Evolutionary conservation across 2,888 invertebrate genomes (phyloP).

Genomic region (Rotaria socialis): DNA sequence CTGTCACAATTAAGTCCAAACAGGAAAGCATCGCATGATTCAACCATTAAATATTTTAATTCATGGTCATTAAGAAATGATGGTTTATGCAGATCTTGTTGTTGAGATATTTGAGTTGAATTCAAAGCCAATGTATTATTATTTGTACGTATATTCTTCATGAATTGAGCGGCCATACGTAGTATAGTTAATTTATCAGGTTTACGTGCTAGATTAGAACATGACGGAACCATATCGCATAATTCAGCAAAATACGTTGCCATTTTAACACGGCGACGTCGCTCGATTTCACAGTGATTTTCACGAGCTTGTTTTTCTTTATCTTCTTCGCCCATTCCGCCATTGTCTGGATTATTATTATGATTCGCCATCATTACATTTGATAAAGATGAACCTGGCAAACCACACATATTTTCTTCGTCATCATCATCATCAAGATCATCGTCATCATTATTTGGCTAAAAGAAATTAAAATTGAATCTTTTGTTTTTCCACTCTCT

Average conservation of each 20-base stretch:
- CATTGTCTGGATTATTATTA: background rate
- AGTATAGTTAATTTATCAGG: slow-evolving; percentile 98
- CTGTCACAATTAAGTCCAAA: slow-evolving; percentile 94
- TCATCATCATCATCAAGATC: slow-evolving; percentile 13
- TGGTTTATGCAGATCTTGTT: slow-evolving; percentile 74
- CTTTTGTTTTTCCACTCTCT: too few species aligned
- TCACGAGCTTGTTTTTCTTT: slow-evolving; percentile 65
- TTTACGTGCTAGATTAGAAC: slow-evolving; percentile 91
- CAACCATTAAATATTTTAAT: slow-evolving; percentile 92
- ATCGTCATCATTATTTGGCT: background rate
- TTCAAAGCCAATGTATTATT: background rate
- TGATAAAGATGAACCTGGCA: background rate
- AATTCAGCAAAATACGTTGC: slow-evolving; percentile 98
- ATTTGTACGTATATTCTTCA: slow-evolving; percentile 74
- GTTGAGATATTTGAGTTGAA: background rate
- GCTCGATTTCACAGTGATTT: slow-evolving; percentile 97
- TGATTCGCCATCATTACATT: background rate
- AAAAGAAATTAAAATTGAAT: background rate
- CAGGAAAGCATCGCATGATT: slow-evolving; percentile 97
- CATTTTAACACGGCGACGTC: slow-evolving; percentile 97
- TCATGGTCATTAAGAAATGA: slow-evolving; percentile 98
- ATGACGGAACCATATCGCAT: slow-evolving; percentile 98
- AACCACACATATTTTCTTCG: background rate
- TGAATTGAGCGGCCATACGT: slow-evolving; percentile 97
- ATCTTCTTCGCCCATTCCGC: slow-evolving; percentile 37